Evolutionary conservation across 2,797 vertebrate species (phyloP), one percentile per base, ranked within the genome.

Genomic region (Acanthiza pusilla): DNA sequence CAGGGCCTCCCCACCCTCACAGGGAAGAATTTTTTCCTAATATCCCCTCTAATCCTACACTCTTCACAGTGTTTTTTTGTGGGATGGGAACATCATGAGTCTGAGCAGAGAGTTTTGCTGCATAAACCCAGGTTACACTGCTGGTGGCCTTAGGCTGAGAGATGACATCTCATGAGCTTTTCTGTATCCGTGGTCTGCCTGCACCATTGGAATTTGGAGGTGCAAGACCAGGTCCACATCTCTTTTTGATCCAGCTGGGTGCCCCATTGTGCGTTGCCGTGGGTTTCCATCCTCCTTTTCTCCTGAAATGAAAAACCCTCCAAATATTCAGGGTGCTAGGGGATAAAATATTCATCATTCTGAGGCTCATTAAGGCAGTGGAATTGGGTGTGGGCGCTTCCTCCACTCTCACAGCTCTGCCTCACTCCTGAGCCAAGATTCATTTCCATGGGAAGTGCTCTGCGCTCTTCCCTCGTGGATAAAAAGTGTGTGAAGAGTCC

Each of bases 241-340:
- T 26, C 61, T 19, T 47, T 40, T 25, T 51, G 14, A 76, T 40
- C 34, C 30, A 76, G 5, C 38, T 66, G 66, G 34, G 12, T 72
- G 27, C 17, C 15, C 21, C 9, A 22, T 26, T 2, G 0, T 34
- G 38, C 4, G 0, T 4, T 42, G 17, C 79, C 1, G 0, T 43
- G 36, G 40, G 32, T 80, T 50, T 38, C 4, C 47, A 32, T 62
- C 36, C 7, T 88, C 36, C 47, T 60, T 77, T 93, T 85, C 73
- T 78, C 36, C 54, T 45, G 38, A 65, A 84, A 51, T 57, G 16
- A 71, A 47, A 74, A 71, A 2, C 55, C 21, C n/a, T 89, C 50
- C 51, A 50, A 74, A 85, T 66, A 89, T 15, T 81, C 91, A 61
- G 75, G 8, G 47, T 81, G 72, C 74, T 88, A 74, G 10, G 4